Base-by-base conservation (phyloP, 2,888 invertebrate genomes). In the Fragum whitleyi region DNA sequence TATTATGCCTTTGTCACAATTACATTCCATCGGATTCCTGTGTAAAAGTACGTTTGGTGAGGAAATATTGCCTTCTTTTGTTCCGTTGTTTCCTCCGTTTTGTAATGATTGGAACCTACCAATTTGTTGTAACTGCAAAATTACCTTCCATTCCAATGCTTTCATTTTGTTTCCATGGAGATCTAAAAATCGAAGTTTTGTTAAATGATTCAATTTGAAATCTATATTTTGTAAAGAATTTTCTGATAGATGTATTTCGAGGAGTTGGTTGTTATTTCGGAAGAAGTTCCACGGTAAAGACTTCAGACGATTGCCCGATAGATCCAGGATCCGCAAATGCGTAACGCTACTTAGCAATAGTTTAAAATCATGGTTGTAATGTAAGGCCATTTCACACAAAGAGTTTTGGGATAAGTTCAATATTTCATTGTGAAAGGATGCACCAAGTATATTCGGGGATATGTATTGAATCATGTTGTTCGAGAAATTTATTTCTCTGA, bases 131-230 rank as follows among this genome's bases (percentile, higher is more conserved):
- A 67, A 68, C 3, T 67, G 57, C 42, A 19, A 9, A 9, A 36
- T 19, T 0, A n/a, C 32, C 19, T 21, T 9, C 14, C 6, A 55
- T 2, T 11, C n/a, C 16, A 74, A 32, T 6, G 55, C 28, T 26
- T 55, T 67, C 0, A 74, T 23, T 19, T n/a, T 36, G 42, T 74
- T 74, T 9, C 39, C 28, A n/a, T 55, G 21, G 21, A 74, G 42
- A 57, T 74, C 74, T 11, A 74, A 32, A 26, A 55, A 14, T 57
- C 55, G n/a, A 14, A 74, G 57, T 19, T 42, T 32, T 21, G 2
- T 68, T 14, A 74, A 26, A 55, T 68, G 53, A 28, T 74, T 19
- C 67, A 74, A 26, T 39, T 57, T 55, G 47, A 74, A 74, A 28
- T 36, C 55, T n/a, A 74, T 21, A 19, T 26, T 7, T 6, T 32